Percentiles rank a stretch among this genome's conserved stretches.
These are phyloP conservation scores for Sminthurinus aureus DNA, from an alignment of 2,888 invertebrate species.

Conservation along the genomic window DNA sequence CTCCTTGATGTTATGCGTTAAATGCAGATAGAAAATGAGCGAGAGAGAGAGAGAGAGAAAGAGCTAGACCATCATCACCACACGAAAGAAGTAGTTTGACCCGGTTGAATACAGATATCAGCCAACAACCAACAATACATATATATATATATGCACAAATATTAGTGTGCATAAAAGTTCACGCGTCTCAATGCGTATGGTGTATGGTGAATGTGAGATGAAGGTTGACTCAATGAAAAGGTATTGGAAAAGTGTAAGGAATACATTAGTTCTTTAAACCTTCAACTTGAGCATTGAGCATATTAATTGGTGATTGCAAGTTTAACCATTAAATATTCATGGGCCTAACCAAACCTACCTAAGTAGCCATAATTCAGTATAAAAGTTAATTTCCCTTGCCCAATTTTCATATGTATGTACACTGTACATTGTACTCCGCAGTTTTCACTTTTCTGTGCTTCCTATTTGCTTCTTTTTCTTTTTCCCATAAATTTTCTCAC, in stretches of 20 bases:
- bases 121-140: too few species aligned
- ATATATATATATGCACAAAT: too few species aligned
- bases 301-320: neutral
- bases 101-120: conserved; percentile 42
- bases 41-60: neutral
- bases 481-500: neutral
- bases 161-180: too few species aligned
- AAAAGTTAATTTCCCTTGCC: neutral
- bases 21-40: neutral
- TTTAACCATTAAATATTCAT: neutral
- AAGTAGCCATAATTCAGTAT: neutral
- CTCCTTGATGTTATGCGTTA: neutral
- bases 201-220: neutral
- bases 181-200: neutral
- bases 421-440: neutral
- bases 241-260: neutral
- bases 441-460: neutral
- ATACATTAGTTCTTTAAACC: neutral
- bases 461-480: neutral
- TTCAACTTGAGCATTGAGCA: conserved; percentile 1
- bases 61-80: neutral
- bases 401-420: neutral
- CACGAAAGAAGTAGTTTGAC: conserved; percentile 54
- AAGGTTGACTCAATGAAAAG: neutral
- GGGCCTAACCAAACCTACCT: neutral